Percentiles rank a stretch among this genome's conserved stretches.
These are phyloP conservation scores for Cyphomyrmex costatus DNA, from an alignment of 1,140 invertebrate genomes.

Conservation along the genomic window DNA sequence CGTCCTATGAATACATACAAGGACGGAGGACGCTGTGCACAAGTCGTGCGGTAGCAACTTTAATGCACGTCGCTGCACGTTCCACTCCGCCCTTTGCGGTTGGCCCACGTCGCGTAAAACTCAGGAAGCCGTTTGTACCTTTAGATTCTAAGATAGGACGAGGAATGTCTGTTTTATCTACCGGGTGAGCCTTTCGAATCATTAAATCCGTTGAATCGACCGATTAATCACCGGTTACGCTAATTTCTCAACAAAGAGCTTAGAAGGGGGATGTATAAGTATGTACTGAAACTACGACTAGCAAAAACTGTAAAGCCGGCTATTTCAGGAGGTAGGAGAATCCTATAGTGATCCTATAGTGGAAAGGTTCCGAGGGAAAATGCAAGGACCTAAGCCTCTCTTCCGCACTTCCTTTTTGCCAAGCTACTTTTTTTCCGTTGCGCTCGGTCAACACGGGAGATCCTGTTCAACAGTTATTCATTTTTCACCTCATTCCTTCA, in stretches of 20 bases:
- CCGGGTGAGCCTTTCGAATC: slow-evolving; percentile 51
- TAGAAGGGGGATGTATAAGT: not conserved
- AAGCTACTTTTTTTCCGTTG: slow-evolving; percentile 63
- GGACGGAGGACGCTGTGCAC: not conserved
- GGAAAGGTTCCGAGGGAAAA: slow-evolving; percentile 20
- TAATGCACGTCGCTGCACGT: slow-evolving; percentile 45
- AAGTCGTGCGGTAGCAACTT: slow-evolving; percentile 47
- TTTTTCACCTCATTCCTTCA: slow-evolving; percentile 80
- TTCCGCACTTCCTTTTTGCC: slow-evolving; percentile 7
- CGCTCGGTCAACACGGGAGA: slow-evolving; percentile 72
- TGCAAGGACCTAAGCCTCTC: not conserved
- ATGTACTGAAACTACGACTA: not conserved
- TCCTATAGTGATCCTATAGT: not conserved
- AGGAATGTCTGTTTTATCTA: slow-evolving; percentile 50
- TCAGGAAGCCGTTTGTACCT: slow-evolving; percentile 77
- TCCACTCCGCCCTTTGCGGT: slow-evolving; percentile 62
- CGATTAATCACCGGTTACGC: slow-evolving; percentile 12
- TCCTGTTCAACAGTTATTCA: slow-evolving; percentile 76
- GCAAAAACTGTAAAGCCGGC: slow-evolving; percentile 5
- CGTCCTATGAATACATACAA: slow-evolving; percentile 65
- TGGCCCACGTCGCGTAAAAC: slow-evolving; percentile 69
- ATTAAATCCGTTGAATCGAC: slow-evolving; percentile 21
- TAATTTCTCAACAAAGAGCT: slow-evolving; percentile 1
- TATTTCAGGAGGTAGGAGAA: not conserved
- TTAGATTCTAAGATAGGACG: slow-evolving; percentile 68